Conservation (phyloP, 2,113 vertebrate species). For the Neolamprologus hecqui region DNA sequence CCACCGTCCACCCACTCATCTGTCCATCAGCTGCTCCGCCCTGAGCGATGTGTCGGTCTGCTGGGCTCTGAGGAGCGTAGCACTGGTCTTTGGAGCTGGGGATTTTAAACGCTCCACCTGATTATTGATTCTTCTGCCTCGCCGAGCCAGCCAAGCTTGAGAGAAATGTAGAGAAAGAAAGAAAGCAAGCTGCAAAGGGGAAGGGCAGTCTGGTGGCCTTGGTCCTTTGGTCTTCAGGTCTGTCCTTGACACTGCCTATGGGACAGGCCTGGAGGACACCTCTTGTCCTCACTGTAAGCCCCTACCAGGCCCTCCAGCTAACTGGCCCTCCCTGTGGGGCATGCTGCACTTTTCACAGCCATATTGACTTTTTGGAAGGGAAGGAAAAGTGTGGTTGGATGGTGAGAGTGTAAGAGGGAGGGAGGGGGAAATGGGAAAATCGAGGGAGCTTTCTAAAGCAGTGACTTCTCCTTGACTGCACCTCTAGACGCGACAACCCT, state of each 20-base stretch:
- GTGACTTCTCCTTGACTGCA: conserved; percentile 73
- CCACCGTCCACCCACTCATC: neutral
- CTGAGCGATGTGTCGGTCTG: conserved; percentile 25
- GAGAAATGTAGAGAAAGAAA: neutral
- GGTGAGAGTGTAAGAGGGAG: conserved; percentile 5
- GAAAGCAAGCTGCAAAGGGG: conserved; percentile 27
- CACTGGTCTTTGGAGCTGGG: conserved; percentile 60
- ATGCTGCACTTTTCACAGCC: conserved; percentile 69
- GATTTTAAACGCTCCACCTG: conserved; percentile 80
- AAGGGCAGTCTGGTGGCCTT: conserved; percentile 28
- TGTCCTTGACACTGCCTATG: conserved; percentile 73
- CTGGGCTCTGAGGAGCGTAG: conserved; percentile 55
- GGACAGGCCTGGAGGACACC: conserved; percentile 61
- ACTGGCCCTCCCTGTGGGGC: conserved; percentile 52
- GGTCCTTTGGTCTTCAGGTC: conserved; percentile 56
- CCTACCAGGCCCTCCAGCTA: conserved; percentile 38
- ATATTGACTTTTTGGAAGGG: conserved; percentile 74
- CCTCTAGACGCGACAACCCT: conserved; percentile 50
- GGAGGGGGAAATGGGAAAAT: conserved; percentile 24
- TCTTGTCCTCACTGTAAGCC: conserved; percentile 36
- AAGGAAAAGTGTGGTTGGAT: conserved; percentile 49
- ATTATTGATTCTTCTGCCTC: conserved; percentile 68
- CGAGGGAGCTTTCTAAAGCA: conserved; percentile 51
- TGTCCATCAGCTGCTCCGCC: conserved; percentile 15
- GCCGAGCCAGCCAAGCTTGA: conserved; percentile 19